These are phyloP conservation scores for Balearica regulorum DNA, from an alignment of 2,797 vertebrate genomes.

Conservation along the genomic window DNA sequence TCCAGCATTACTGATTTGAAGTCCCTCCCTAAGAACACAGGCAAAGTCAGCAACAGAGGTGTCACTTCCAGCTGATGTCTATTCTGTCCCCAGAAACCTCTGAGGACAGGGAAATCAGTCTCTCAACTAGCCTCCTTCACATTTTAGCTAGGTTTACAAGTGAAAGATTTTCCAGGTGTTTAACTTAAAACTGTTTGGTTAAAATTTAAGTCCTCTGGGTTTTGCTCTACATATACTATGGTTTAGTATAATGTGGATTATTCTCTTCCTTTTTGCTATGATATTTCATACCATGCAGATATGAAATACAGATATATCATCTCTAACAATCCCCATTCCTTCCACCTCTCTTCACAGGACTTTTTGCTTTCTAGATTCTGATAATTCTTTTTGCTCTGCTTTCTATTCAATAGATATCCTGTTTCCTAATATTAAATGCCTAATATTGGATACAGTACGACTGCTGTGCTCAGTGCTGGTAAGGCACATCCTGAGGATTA, in stretches of 20 bases:
- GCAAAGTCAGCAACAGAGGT: background rate
- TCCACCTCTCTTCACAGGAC: background rate
- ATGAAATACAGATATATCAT: background rate
- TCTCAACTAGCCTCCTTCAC: background rate
- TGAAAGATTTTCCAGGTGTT: background rate
- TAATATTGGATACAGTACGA: background rate
- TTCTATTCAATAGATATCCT: background rate
- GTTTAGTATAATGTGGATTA: background rate
- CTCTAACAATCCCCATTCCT: background rate
- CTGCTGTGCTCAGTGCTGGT: background rate
- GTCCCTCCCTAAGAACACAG: background rate
- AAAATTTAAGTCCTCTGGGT: background rate
- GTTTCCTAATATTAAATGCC: constrained; percentile 18
- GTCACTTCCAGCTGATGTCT: background rate
- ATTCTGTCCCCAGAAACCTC: background rate
- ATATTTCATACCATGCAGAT: background rate
- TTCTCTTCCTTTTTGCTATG: background rate
- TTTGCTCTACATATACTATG: background rate
- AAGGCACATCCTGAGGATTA: background rate
- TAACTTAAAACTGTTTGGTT: background rate
- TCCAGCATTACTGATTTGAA: background rate
- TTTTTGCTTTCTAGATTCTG: background rate
- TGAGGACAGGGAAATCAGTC: background rate
- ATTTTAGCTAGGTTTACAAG: background rate
- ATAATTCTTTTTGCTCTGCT: background rate